Evolutionary conservation across 2,113 vertebrate species (phyloP).

Genomic region (Myanophis thanlyinensis): DNA sequence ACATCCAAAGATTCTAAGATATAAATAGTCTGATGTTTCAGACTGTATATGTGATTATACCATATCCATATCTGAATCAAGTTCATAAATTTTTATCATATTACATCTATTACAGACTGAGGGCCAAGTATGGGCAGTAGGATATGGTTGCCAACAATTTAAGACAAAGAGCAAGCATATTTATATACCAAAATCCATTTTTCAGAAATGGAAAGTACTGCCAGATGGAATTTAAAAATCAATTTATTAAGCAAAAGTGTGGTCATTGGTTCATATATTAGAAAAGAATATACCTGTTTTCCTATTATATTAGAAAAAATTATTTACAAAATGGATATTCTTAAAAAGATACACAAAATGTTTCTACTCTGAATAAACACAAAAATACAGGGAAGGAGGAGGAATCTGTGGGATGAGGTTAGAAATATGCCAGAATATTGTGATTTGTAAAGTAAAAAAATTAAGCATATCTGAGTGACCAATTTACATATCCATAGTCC

Average conservation of each 20-base stretch:
- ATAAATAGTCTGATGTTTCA: neutral
- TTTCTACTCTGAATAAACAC: neutral
- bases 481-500: neutral
- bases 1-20: neutral
- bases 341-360: neutral
- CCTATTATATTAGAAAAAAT: neutral
- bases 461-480: neutral
- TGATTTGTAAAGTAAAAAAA: neutral
- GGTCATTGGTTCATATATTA: neutral
- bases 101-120: neutral
- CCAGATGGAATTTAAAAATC: neutral
- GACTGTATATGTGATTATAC: neutral
- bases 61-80: neutral
- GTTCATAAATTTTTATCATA: neutral
- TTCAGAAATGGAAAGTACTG: neutral
- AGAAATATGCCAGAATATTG: neutral
- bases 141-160: neutral
- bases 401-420: neutral
- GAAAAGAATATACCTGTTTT: neutral
- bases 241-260: neutral
- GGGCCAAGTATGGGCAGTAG: neutral
- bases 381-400: neutral
- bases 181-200: neutral
- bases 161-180: neutral
- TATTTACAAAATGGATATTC: neutral